Evolutionary conservation across 2,888 invertebrate genomes (phyloP), one percentile per base, ranked within the genome.

Genomic region (Eumacrocentrus americanus): DNA sequence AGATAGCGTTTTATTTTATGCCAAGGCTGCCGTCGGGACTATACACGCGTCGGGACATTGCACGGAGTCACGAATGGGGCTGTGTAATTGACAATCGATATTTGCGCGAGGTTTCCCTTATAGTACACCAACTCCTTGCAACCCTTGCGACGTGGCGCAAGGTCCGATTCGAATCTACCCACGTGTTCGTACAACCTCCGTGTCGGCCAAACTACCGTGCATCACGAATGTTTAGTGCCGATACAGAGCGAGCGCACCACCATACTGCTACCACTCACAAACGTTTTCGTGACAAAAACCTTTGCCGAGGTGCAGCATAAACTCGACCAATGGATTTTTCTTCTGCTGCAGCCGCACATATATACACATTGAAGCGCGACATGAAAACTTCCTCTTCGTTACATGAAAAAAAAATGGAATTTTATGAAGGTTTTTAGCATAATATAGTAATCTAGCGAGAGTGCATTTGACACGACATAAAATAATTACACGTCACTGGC

Each of bases 11-110:
- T 73, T 74, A 68, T 72, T 73, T 74, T 71, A 70, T 73, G 72
- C 73, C 74, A 74, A 74, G 74, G 72, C 73, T 74, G 65, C 70
- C 63, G 65, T 63, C 66, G 62, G 64, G 66, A 67, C 61, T 60
- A 63, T 62, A 64, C 56, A 62, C 63, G 62, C 48, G 29, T 59
- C 51, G 51, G 38, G 58, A 74, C 74, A 76, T 72, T 74, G 76
- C 74, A 70, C 74, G 67, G 72, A 76, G 76, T 75, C 76, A 76
- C 76, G 76, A 76, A 75, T 75, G 61, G 20, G 44, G 50, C 20
- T 64, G 66, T 68, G 72, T 78, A 78, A 78, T 78, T 78, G 78
- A 78, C 78, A 78, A 78, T 78, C 78, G 77, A 78, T 78, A 76
- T 56, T 48, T 56, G 44, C 48, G 29, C 54, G 47, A 48, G 53